Evolutionary conservation across 2,113 vertebrate genomes (phyloP).

Genomic region (Drymodes brunneopygia): DNA sequence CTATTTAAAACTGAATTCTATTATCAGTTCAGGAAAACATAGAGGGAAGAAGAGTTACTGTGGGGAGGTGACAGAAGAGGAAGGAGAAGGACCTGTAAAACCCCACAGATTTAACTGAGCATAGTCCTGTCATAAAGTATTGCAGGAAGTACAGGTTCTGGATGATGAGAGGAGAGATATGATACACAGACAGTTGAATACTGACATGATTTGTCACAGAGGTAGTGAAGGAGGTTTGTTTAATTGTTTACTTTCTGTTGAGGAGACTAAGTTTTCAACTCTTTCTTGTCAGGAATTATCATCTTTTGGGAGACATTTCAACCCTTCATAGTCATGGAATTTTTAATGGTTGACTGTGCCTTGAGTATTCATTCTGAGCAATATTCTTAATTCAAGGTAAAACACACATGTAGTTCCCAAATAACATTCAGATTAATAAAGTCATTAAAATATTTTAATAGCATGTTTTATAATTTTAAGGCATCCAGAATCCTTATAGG

Average conservation of each 20-base stretch:
- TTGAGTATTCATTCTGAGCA: not conserved
- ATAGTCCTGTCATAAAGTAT: not conserved
- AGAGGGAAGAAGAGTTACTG: not conserved
- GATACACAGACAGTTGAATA: not conserved
- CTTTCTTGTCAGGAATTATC: not conserved
- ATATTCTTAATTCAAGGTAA: not conserved
- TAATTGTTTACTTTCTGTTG: not conserved
- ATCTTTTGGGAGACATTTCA: not conserved
- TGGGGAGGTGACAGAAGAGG: not conserved
- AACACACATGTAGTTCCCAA: not conserved
- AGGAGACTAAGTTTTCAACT: not conserved
- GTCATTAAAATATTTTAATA: not conserved
- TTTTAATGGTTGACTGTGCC: not conserved
- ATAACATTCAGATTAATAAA: not conserved
- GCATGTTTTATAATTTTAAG: not conserved
- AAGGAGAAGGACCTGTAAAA: not conserved
- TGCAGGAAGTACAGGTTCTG: not conserved
- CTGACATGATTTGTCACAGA: not conserved
- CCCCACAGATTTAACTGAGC: not conserved
- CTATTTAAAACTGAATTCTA: not conserved
- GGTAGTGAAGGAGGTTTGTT: fast-evolving
- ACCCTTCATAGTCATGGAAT: not conserved
- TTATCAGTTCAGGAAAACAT: not conserved
- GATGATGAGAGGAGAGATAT: not conserved
- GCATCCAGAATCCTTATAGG: not conserved